phyloP scores from a whole-genome alignment of 2,113 vertebrate species.

The Thalassarche chlororhynchos region DNA sequence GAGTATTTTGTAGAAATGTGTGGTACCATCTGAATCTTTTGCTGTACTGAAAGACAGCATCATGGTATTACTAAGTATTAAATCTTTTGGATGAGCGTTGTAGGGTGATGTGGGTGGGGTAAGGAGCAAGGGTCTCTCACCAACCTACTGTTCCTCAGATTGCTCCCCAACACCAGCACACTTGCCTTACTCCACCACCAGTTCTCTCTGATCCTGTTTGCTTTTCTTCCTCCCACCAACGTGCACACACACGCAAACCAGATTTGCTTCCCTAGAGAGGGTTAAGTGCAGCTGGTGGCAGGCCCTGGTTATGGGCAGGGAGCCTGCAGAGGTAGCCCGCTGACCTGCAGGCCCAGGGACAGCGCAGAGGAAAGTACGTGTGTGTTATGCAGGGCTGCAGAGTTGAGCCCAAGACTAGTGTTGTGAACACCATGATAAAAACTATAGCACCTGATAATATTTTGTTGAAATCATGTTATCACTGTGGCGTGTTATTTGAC shows the following conservation, averaged over 20 bases:
- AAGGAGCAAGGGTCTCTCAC: neutral
- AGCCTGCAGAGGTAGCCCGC: neutral
- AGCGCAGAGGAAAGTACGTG: neutral
- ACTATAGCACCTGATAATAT: neutral
- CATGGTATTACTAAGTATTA: neutral
- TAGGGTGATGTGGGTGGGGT: neutral
- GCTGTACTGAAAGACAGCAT: neutral
- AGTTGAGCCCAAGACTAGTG: neutral
- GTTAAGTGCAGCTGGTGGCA: neutral
- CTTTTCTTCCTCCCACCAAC: neutral
- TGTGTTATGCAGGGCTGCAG: neutral
- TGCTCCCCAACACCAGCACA: rapidly evolving
- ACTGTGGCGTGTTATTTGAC: neutral
- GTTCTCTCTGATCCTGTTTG: neutral
- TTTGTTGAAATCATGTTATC: neutral
- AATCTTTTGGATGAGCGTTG: neutral
- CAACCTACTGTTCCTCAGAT: neutral
- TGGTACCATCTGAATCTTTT: neutral
- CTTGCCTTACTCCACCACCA: neutral
- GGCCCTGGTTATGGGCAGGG: neutral
- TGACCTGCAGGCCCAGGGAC: neutral
- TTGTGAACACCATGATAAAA: neutral
- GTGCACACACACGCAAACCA: rapidly evolving
- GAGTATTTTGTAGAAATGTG: neutral
- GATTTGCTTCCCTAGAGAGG: neutral